Conservation (phyloP, 2,113 vertebrate species). For the Clinocottus analis region DNA sequence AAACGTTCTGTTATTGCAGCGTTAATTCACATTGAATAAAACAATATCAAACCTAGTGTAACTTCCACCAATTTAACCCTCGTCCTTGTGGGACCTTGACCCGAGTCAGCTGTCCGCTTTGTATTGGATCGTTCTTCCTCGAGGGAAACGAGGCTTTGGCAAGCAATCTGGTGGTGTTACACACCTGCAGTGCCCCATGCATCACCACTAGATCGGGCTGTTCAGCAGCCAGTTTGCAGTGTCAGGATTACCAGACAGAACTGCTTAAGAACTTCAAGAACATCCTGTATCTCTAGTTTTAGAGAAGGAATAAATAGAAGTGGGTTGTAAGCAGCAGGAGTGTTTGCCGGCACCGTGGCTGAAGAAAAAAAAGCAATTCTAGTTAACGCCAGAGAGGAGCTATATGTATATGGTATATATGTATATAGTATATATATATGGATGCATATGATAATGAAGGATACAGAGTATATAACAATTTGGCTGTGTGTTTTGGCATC, state of each 20-base stretch:
- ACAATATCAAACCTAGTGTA: neutral
- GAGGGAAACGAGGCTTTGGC: neutral
- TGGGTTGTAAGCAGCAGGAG: neutral
- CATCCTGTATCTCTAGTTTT: neutral
- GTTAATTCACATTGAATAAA: neutral
- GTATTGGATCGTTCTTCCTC: neutral
- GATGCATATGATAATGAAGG: too few species aligned
- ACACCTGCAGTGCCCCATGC: neutral
- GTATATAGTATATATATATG: too few species aligned
- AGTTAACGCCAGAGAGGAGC: too few species aligned
- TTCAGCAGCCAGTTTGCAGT: too few species aligned
- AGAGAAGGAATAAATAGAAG: slow-evolving; percentile 18
- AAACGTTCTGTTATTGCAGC: too few species aligned
- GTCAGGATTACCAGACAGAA: slow-evolving; percentile 9
- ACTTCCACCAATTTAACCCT: neutral
- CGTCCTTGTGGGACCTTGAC: neutral
- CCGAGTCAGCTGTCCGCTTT: neutral
- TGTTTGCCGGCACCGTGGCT: neutral
- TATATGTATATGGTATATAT: too few species aligned
- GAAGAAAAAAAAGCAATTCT: neutral
- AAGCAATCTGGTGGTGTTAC: too few species aligned
- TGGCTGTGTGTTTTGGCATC: too few species aligned
- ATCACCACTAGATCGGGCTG: too few species aligned
- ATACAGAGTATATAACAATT: too few species aligned
- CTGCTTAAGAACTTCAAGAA: slow-evolving; percentile 7